Base-by-base conservation (phyloP, 2,797 vertebrate species). In the Zalophus californianus region DNA sequence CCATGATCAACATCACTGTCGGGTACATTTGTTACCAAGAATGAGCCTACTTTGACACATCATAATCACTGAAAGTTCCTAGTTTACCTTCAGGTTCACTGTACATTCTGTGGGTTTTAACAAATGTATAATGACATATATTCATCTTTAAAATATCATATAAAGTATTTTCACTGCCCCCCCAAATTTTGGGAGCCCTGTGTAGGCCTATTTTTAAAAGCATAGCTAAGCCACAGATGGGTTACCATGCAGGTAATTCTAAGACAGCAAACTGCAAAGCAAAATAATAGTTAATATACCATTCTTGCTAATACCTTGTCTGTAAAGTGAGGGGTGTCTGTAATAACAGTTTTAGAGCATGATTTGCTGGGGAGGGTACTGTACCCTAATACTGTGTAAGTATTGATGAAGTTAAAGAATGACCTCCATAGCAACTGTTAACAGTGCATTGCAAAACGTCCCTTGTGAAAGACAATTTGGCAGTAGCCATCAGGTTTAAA, bases 151-250 rank as follows among this genome's bases (percentile, higher is more conserved):
- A 70, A 84, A 84, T 68, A 70, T 38, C 32, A 32, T 52, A 48
- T 4, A 52, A 89, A 60, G 70, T 78, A 84, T 78, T 93, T 84
- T 85, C 29, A 84, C n/a, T 29, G 10, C 29, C 62, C 60, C 35
- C 77, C 21, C 84, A 85, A 93, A 72, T 78, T 62, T 44, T 89
- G 41, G n/a, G 72, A 78, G 54, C 16, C 78, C 54, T 85, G 58
- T 52, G 29, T 23, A 89, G 85, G 8, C 60, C 52, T 68, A 11
- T 91, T 92, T 96, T 89, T 78, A 62, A 96, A 94, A 86, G 48
- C 54, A 7, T 87, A 52, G 48, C 56, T 79, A 90, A 90, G 75
- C 50, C 35, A 70, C 50, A 80, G 54, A 82, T 72, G 86, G 58
- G 64, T 96, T 93, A 50, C 79, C 38, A 50, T 48, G 72, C 25